Evolutionary conservation across 2,888 invertebrate species (phyloP).

Genomic region (Cantharis lateralis): DNA sequence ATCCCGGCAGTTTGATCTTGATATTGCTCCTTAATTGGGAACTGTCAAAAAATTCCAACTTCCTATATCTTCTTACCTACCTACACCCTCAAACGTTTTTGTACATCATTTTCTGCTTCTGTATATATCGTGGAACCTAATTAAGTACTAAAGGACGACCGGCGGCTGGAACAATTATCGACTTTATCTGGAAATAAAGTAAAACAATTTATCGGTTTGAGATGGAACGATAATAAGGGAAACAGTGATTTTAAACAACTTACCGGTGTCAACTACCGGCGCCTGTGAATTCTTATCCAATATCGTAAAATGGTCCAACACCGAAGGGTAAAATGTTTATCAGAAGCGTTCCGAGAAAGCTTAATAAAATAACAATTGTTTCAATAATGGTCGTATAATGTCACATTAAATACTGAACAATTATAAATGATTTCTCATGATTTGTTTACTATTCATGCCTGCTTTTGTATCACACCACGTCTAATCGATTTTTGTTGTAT

Average conservation of each 20-base stretch:
- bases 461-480: constrained; percentile 25
- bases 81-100: neutral
- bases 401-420: constrained; percentile 30
- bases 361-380: constrained; percentile 32
- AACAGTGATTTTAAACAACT: constrained; percentile 45
- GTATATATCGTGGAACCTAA: constrained; percentile 35
- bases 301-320: constrained; percentile 39
- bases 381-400: constrained; percentile 31
- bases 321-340: constrained; percentile 23
- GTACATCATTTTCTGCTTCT: neutral
- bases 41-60: neutral
- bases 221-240: constrained; percentile 42
- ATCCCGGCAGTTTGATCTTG: neutral
- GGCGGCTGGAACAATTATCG: constrained; percentile 22
- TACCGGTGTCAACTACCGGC: constrained; percentile 45
- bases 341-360: constrained; percentile 32
- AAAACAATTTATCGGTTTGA: constrained; percentile 37
- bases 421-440: constrained; percentile 42
- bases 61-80: neutral
- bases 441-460: constrained; percentile 27
- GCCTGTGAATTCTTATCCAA: constrained; percentile 45
- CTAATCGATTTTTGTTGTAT: constrained; percentile 45
- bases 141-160: constrained; percentile 41
- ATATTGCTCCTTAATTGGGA: constrained; percentile 21
- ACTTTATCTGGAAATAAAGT: constrained; percentile 29